Evolutionary conservation across 1,140 invertebrate genomes (phyloP), one percentile per base, ranked within the genome.

Genomic region (Brachionus calyciflorus): DNA sequence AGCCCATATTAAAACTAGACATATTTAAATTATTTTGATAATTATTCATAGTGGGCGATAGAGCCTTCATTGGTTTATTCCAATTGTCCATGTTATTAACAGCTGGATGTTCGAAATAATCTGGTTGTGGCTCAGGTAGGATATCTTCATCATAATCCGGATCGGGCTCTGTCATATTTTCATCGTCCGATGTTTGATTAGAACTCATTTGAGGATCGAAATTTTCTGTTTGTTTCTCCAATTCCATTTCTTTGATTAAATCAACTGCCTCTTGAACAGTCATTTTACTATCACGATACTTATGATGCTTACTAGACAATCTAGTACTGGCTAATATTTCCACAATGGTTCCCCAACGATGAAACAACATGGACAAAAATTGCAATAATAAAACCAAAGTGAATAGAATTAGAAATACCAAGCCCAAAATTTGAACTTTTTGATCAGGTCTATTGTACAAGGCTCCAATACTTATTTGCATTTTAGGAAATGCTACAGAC

Each of bases 401-500:
- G 78, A 87, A 87, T 41, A 87, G 84, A 12, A 84, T 70, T 6
- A 86, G 82, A 78, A 87, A 87, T 0, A 85, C 80, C 17, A 87
- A 79, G 14, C 84, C 85, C 30, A 88, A 82, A 33, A 86, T 86
- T 77, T 85, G 83, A 76, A 84, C 81, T 26, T 80, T 79, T 37
- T 82, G 75, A 2, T 79, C 78, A 12, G 79, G 80, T 53, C 76
- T 76, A 41, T 63, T 70, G 19, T 77, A 63, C 33, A 80, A 76
- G 53, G 77, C 57, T 7, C 80, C 79, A 51, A 82, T 80, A 1
- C 26, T 81, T 92, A 91, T 88, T 93, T 92, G 82, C 95, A 88
- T 85, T 96, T 93, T 79, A 94, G 88, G 84, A 90, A 89, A 53
- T 79, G 80, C 85, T 95, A 92, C 89, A 95, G 96, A 88, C 95